Evolutionary conservation across 2,888 invertebrate species (phyloP), one percentile per base, ranked within the genome.

Genomic region (Rhingia rostrata): DNA sequence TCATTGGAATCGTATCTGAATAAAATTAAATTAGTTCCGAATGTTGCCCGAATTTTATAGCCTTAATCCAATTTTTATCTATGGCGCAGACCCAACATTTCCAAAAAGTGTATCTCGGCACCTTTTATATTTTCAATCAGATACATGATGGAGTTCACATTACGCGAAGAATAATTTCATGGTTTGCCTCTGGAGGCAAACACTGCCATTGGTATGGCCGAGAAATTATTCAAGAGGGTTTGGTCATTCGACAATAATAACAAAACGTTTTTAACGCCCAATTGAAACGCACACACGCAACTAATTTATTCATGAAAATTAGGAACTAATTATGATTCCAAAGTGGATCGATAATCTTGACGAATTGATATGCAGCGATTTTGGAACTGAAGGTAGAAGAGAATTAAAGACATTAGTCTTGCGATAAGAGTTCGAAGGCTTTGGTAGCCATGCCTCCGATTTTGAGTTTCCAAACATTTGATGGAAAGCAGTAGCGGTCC

Each of bases 201-300:
- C 61, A 22, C 22, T 22, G 22, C 22, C 22, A 22, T 22, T 2
- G 22, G 22, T 22, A 14, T 43, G 45, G 30, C 41, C 63, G 39
- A 75, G 58, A 66, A 70, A 75, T 64, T 75, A 75, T 81, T 70
- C 75, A 37, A 80, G 32, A 67, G 81, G 75, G 70, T 70, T 77
- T 66, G 70, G 60, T 77, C 60, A 77, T 77, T 60, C 32, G 43
- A 82, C 82, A 77, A 82, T 82, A 82, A 82, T 72, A 82, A 82
- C 82, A 82, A 82, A 82, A 82, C 82, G 72, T 82, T 82, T 77
- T 78, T 66, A 72, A 82, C 82, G 82, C 82, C 82, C 77, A 82
- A 72, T 77, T 72, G 77, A 49, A 58, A 66, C 35, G 47, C 61
- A 41, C 30, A 54, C 66, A 72, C 78, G 72, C 72, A 82, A 22